Base-by-base conservation (phyloP, 2,888 invertebrate genomes). In the Keiferia lycopersicella region DNA sequence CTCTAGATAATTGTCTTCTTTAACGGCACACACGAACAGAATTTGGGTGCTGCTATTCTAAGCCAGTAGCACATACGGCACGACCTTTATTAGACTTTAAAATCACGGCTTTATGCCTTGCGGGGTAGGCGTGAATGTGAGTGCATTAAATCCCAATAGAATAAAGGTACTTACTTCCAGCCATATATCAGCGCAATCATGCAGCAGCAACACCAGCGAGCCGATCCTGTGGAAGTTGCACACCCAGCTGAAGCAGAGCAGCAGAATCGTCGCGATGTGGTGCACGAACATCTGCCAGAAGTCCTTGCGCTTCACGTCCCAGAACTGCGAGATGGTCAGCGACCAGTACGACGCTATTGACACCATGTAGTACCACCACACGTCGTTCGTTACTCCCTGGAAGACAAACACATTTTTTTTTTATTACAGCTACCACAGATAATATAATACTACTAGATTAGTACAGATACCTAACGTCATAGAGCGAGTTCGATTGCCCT, bases 231-330 rank as follows among this genome's bases (percentile, higher is more conserved):
- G 96, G 73, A 99, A 93, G 88, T 99, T 99, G 85, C 97, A 96
- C 7, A 97, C 94, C 98, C 98, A 99, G 69, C 98, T 98, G 83
- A 99, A 96, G 64, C 94, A 95, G 91, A 99, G 94, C 68, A 99
- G 93, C 53, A 95, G 87, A 72, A 99, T 96, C 50, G 99, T 98
- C 22, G 98, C 97, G 79, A 98, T 94, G 84, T 99, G 99, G 91
- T 99, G 99, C 63, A 98, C 93, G 87, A 99, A 98, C 98, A 99
- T 99, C 92, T 99, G 98, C 96, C 97, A 97, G 88, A 99, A 99
- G 89, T 98, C 98, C 87, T 97, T 97, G 69, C 98, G 94, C 69
- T 96, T 96, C 63, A 97, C 96, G 86, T 99, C 99, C 85, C 97
- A 95, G 90, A 98, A 98, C 88, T 98, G 98, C 18, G 98, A 97